phyloP scores from a whole-genome alignment of 2,888 invertebrate species.

The Monopis laevigella region DNA sequence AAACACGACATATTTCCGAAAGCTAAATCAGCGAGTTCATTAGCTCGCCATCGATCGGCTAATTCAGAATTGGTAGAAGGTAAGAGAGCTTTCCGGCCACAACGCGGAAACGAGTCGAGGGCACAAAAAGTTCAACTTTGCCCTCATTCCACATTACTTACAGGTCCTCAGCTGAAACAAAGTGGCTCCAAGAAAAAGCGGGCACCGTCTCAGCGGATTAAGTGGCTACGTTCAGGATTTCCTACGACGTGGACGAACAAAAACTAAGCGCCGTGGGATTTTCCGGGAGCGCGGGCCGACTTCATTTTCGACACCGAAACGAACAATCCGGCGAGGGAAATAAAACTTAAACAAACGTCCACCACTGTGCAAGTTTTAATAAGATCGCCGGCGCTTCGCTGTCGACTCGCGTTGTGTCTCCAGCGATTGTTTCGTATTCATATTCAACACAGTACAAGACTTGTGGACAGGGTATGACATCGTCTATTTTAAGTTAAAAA shows the following conservation, averaged over 20 bases:
- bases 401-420: neutral
- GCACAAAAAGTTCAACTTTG: slow-evolving; percentile 11
- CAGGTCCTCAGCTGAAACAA: slow-evolving; percentile 13
- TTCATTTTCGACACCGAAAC: slow-evolving; percentile 14
- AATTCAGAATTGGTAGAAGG: too few relatives aligned
- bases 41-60: too few relatives aligned
- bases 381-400: slow-evolving; percentile 21
- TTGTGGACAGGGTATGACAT: too few relatives aligned
- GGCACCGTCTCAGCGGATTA: slow-evolving; percentile 14
- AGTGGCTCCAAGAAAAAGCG: slow-evolving; percentile 13
- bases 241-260: slow-evolving; percentile 13
- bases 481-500: neutral
- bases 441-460: too few relatives aligned
- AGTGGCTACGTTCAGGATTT: slow-evolving; percentile 15
- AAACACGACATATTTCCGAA: too few relatives aligned
- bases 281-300: slow-evolving; percentile 10
- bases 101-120: neutral
- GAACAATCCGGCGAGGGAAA: slow-evolving; percentile 14
- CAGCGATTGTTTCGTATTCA: slow-evolving; percentile 2
- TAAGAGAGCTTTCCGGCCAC: too few relatives aligned
- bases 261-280: slow-evolving; percentile 14
- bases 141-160: slow-evolving; percentile 15
- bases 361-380: slow-evolving; percentile 29
- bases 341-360: slow-evolving; percentile 28
- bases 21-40: too few relatives aligned